phyloP scores from a whole-genome alignment of 1,140 invertebrate genomes.

The Pogonognathellus flavescens region DNA sequence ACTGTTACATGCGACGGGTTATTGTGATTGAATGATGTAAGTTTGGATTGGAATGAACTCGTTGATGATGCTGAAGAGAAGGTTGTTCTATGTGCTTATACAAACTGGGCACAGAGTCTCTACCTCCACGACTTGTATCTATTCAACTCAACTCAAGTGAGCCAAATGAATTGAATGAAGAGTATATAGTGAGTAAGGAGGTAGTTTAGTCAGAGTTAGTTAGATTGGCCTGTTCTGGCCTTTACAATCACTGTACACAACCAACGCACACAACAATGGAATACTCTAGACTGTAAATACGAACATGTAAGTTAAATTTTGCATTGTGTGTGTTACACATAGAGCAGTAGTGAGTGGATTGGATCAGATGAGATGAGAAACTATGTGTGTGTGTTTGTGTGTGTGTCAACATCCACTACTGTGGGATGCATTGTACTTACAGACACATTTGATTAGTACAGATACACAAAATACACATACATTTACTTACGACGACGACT shows the following conservation, averaged over 20 bases:
- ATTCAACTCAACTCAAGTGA: conserved; percentile 30
- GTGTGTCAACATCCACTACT: conserved; percentile 15
- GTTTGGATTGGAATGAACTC: conserved; percentile 14
- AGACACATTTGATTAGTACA: conserved; percentile 7
- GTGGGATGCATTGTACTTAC: conserved; percentile 7
- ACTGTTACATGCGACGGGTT: background rate
- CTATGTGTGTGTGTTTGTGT: background rate
- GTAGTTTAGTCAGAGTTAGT: conserved; percentile 28
- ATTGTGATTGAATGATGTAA: conserved; percentile 5
- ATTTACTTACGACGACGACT: background rate
- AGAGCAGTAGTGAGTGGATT: conserved; percentile 1
- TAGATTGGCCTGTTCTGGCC: conserved; percentile 27
- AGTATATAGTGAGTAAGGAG: conserved; percentile 37
- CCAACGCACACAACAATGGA: conserved; percentile 5
- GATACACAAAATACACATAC: conserved; percentile 16
- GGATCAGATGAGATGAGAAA: conserved; percentile 28
- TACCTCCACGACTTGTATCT: conserved; percentile 30
- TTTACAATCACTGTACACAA: background rate
- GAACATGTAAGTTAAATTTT: background rate
- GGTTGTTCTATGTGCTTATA: conserved; percentile 34
- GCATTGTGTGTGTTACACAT: background rate
- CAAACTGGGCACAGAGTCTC: conserved; percentile 37
- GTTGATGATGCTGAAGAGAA: conserved; percentile 21
- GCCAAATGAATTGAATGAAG: conserved; percentile 48
- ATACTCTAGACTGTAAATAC: background rate